These are phyloP conservation scores for Sorex araneus DNA, from an alignment of 2,113 vertebrate species.

Conservation along the genomic window DNA sequence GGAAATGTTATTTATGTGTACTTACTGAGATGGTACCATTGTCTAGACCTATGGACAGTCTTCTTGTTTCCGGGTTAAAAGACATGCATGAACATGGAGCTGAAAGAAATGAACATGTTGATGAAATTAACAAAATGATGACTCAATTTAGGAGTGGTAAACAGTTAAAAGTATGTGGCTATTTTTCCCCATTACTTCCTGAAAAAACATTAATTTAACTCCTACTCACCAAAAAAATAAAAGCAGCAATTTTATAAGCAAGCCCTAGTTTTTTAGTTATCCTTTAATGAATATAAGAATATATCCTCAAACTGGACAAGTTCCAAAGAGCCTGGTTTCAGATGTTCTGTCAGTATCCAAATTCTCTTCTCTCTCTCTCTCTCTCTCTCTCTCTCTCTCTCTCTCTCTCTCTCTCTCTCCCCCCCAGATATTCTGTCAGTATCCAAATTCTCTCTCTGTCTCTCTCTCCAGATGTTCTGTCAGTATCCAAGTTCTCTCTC, in stretches of 20 bases:
- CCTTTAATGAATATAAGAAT: constrained; percentile 57
- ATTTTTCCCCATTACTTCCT: constrained; percentile 52
- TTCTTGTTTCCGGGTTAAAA: constrained; percentile 99
- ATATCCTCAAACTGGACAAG: constrained; percentile 36
- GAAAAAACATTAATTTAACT: constrained; percentile 74
- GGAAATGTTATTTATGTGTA: constrained; percentile 89
- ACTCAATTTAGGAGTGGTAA: constrained; percentile 84
- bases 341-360: background rate
- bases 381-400: too few relatives aligned
- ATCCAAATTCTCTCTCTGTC: too few relatives aligned
- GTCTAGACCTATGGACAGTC: constrained; percentile 97
- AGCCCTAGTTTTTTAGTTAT: constrained; percentile 43
- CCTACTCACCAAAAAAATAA: constrained; percentile 66
- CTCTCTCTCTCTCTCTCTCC: background rate
- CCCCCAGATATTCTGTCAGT: too few relatives aligned
- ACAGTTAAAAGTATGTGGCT: constrained; percentile 72
- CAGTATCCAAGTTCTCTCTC: too few relatives aligned
- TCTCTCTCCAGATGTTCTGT: too few relatives aligned
- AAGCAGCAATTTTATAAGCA: constrained; percentile 63
- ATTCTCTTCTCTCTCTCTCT: too few relatives aligned
- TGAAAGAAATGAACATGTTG: constrained; percentile 92
- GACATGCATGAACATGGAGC: constrained; percentile 98
- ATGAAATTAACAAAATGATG: constrained; percentile 89
- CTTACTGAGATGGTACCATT: constrained; percentile 97
- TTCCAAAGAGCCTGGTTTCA: background rate